Percentiles rank a stretch among this genome's conserved stretches.
These are phyloP conservation scores for Serranus cabrilla DNA, from an alignment of 2,797 vertebrate species.

Conservation along the genomic window DNA sequence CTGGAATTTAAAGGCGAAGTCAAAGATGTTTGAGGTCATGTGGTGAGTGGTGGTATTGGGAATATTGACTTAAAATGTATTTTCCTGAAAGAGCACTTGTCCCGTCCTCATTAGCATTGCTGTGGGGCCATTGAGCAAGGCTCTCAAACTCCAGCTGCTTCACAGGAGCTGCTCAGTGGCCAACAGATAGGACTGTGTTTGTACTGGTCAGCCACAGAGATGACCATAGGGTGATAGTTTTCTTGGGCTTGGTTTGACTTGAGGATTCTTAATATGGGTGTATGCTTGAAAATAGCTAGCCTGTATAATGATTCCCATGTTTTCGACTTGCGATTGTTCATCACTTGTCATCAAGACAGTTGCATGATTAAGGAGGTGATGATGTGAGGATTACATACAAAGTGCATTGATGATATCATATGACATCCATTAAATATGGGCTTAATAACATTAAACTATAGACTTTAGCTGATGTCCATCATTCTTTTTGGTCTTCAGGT, in stretches of 20 bases:
- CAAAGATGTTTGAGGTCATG: conserved; percentile 70
- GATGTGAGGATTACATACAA: background rate
- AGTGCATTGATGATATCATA: background rate
- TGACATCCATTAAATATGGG: background rate
- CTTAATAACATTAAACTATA: background rate
- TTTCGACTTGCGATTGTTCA: background rate
- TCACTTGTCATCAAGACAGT: background rate
- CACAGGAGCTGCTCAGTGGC: background rate
- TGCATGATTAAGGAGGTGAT: background rate
- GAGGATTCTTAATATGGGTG: background rate
- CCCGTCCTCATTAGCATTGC: background rate
- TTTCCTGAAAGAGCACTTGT: conserved; percentile 23
- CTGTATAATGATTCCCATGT: background rate
- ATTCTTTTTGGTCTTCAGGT: background rate
- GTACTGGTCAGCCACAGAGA: background rate
- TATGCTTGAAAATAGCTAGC: background rate
- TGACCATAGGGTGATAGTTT: too few species aligned
- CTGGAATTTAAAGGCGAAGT: conserved; percentile 38
- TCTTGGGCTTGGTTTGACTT: too few species aligned
- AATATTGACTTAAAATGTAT: conserved; percentile 55
- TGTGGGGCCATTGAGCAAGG: background rate
- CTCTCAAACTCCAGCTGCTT: background rate
- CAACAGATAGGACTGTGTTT: background rate
- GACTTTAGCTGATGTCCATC: background rate
- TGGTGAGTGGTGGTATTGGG: conserved; percentile 42